Percentiles rank a stretch among this genome's conserved stretches.
Evolutionary conservation across 2,113 vertebrate species (phyloP).

Genomic region (Struthio camelus): DNA sequence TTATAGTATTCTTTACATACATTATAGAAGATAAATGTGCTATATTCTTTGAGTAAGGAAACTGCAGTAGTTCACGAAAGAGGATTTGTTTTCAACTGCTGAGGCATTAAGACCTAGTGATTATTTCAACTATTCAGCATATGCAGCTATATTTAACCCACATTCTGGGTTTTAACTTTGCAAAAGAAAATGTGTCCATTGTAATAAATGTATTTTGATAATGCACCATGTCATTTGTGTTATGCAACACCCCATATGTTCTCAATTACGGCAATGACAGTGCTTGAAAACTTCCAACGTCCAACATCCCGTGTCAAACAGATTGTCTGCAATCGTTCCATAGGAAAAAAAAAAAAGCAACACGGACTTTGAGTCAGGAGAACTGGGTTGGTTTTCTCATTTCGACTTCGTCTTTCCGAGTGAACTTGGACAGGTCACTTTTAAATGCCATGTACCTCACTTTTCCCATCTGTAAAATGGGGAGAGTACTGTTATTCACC

Average conservation of each 20-base stretch:
- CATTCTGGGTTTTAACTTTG: neutral
- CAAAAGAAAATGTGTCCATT: neutral
- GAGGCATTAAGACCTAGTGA: conserved; percentile 34
- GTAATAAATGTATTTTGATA: conserved; percentile 23
- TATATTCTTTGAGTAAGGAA: conserved; percentile 20
- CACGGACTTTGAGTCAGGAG: neutral
- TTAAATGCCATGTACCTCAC: neutral
- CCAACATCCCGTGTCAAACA: neutral
- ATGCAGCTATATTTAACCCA: conserved; percentile 40
- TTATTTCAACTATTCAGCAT: conserved; percentile 29
- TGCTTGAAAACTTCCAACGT: conserved; percentile 12
- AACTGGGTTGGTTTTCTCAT: neutral
- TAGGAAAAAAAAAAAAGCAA: neutral
- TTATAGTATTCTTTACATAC: conserved; percentile 38
- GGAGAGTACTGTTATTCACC: neutral
- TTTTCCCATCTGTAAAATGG: neutral
- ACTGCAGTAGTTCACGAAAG: neutral
- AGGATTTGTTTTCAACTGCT: conserved; percentile 56
- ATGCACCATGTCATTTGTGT: conserved; percentile 20
- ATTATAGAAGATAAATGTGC: conserved; percentile 27
- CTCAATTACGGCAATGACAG: conserved; percentile 1
- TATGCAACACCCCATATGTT: conserved; percentile 2
- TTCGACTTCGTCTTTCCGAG: neutral
- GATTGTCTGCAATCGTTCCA: conserved; percentile 6
- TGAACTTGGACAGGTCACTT: conserved; percentile 7